Evolutionary conservation across 2,888 invertebrate species (phyloP).

Genomic region (Conistra vaccinii): DNA sequence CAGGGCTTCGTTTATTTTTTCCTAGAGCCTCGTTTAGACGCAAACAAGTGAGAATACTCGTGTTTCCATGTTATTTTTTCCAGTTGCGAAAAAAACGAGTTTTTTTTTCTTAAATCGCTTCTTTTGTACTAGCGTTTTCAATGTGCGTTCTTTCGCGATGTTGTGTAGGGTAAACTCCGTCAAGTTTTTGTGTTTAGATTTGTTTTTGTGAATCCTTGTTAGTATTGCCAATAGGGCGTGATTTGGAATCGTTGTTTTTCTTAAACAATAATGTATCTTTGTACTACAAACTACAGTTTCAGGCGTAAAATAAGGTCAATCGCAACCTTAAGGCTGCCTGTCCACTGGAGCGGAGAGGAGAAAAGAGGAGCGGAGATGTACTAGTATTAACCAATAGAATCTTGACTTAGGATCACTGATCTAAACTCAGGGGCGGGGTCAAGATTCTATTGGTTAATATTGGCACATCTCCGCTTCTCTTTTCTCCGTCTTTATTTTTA

Average conservation of each 20-base stretch:
- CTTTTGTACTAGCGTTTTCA: constrained; percentile 46
- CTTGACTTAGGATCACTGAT: no score
- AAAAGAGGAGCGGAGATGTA: no score
- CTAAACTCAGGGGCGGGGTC: no score
- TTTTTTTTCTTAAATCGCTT: constrained; percentile 49
- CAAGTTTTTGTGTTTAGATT: constrained; percentile 2
- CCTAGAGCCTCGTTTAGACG: constrained; percentile 58
- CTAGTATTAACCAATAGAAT: no score
- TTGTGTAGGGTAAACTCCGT: constrained; percentile 5
- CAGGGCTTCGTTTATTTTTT: constrained; percentile 42
- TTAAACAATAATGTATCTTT: neutral
- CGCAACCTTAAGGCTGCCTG: no score
- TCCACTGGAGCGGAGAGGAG: no score
- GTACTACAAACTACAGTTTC: neutral
- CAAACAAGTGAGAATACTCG: constrained; percentile 60
- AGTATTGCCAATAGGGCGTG: neutral
- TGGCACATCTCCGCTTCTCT: no score
- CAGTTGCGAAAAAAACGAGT: constrained; percentile 23
- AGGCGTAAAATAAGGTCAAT: neutral
- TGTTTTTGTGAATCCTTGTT: constrained; percentile 14
- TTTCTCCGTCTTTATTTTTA: no score
- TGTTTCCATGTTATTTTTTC: constrained; percentile 37
- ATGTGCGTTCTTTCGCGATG: constrained; percentile 25
- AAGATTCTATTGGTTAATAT: no score
- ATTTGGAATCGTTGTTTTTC: neutral